A percentile compares a stretch with the other conserved stretches of the same genome.
Conservation (phyloP, 2,888 invertebrate species). For the Drosophila anceps region DNA sequence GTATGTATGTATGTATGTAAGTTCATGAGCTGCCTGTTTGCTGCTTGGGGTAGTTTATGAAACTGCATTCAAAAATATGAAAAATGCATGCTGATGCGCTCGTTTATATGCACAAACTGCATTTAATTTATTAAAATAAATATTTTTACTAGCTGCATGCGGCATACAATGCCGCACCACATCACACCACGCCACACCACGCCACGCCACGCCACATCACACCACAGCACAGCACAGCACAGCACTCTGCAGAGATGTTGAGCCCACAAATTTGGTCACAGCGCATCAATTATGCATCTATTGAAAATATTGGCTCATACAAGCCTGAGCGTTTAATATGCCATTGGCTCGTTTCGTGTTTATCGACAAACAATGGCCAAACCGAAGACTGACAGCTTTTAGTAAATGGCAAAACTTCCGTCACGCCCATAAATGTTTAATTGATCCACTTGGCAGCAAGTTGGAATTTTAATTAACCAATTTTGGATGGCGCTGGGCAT, state of each 20-base stretch:
- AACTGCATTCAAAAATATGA: conserved; percentile 64
- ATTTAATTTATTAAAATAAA: conserved; percentile 75
- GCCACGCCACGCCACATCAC: neutral
- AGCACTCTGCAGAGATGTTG: neutral
- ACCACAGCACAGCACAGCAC: neutral
- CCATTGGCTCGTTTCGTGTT: conserved; percentile 33
- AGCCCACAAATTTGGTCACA: conserved; percentile 34
- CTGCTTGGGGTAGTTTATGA: conserved; percentile 52
- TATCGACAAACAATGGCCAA: conserved; percentile 13
- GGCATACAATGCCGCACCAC: neutral
- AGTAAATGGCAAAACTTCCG: conserved; percentile 26
- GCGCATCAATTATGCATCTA: conserved; percentile 42
- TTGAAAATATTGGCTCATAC: conserved; percentile 31
- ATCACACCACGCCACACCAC: neutral
- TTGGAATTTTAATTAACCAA: conserved; percentile 53
- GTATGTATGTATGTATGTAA: conserved; percentile 15
- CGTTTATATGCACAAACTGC: conserved; percentile 78
- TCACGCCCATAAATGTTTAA: conserved; percentile 45
- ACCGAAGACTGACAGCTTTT: conserved; percentile 37
- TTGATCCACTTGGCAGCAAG: conserved; percentile 30
- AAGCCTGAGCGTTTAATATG: conserved; percentile 43
- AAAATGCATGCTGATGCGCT: conserved; percentile 75
- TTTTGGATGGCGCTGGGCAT: conserved; percentile 34
- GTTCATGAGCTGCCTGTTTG: conserved; percentile 11
- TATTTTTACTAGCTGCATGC: conserved; percentile 45